Evolutionary conservation across 2,888 invertebrate genomes (phyloP), one percentile per base, ranked within the genome.

Genomic region (Eretmocerus hayati): DNA sequence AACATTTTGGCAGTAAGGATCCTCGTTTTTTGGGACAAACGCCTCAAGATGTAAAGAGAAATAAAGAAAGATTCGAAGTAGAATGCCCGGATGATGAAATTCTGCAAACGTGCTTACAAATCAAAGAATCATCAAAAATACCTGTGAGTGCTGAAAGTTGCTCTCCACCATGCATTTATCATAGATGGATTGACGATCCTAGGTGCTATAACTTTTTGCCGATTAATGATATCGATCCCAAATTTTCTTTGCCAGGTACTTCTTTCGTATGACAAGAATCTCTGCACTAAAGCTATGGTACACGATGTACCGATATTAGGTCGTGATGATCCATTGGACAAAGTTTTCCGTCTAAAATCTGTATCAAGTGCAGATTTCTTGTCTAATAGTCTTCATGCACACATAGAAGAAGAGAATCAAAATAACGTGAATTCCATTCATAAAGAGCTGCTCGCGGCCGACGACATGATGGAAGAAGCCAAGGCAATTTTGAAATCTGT

Each of bases 31-130:
- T 69, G 40, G 70, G 69, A 20, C 71, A 72, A 59, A 66, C 64
- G 4, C 61, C 63, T 15, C 56, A 55, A 41, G 69, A 71, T 11
- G 64, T 64, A 19, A 43, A 50, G 15, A 54, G 53, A 36, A 68
- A 69, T 49, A 64, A 59, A 53, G 39, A 56, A 30, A 59, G 55
- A 50, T 70, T 63, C 47, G 50, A 48, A 1, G 26, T 55, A 0
- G 65, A 67, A 26, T 71, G 67, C 54, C 72, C 74, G 39, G 75
- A 76, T 59, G 75, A 76, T 53, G 65, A 69, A 42, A 72, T 75
- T 44, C 56, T 75, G 19, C 73, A 73, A 54, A 72, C 72, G 30
- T 74, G 74, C 56, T 54, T 74, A 35, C 71, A 73, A 56, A 69
- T 72, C 47, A 62, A 60, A 11, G 54, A 62, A 15, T 58, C 60